Base-by-base conservation (phyloP, 2,113 vertebrate species). In the Hippocampus barbouri region DNA sequence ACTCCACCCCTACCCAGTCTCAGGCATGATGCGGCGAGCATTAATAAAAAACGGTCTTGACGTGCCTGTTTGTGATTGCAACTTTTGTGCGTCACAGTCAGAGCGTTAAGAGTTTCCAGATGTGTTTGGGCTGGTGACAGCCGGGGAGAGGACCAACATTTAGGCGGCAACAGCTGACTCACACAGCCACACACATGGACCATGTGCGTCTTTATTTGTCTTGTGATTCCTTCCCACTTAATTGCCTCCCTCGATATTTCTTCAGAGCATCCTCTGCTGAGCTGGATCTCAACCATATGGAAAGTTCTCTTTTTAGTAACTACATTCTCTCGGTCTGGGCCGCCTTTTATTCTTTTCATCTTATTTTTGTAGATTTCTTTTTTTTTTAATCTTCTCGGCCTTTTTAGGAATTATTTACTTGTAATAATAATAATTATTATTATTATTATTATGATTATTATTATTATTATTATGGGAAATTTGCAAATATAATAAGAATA, bases 31-130 rank as follows among this genome's bases (percentile, higher is more conserved):
- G 72, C 64, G 56, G 11, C 4, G 14, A 65, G 38, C 54, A 49
- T 18, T n/a, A 72, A 56, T 59, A 49, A 53, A 2, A 43, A 23
- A 47, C 8, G 23, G n/a, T 71, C 47, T 70, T 56, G 60, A 51
- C 72, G 66, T 78, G 59, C 75, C 30, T 81, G 62, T 81, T 72
- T 83, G 71, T 70, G 45, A 66, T 27, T 77, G 77, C 63, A 66
- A 40, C 51, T 73, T 75, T 61, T 67, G 71, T 74, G 73, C 34
- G 68, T 76, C 60, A 64, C 54, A 71, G 70, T 79, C 45, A n/a
- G 76, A 71, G 71, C 14, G 0, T 34, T 76, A 85, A 87, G 59
- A 41, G 23, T 74, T 87, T 86, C 84, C 89, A 90, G 84, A 89
- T 89, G 68, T 77, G 68, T 76, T 72, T 41, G 66, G 66, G 70